Base-by-base conservation (phyloP, 2,797 vertebrate genomes). In the Cetoscarus ocellatus region DNA sequence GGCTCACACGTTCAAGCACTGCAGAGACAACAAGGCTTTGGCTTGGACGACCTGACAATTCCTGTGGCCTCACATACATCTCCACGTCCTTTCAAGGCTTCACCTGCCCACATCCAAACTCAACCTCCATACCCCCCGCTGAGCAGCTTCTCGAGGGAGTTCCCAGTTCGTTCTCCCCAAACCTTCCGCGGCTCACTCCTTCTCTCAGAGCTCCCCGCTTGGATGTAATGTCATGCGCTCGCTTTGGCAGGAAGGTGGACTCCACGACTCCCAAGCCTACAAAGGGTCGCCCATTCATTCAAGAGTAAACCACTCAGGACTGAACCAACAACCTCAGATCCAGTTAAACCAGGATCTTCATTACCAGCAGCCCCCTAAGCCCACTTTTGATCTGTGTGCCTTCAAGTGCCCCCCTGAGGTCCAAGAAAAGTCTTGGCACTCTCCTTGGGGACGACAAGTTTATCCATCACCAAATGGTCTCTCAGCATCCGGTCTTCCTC, bases 331-430 rank as follows among this genome's bases (percentile, higher is more conserved):
- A 49, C 75, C 70, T 38, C 88, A 82, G 70, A 94, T 95, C 0
- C 93, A 93, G 45, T 88, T 91, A 7, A 88, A 90, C 42, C 98
- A 97, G 97, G 95, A 96, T 0, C 45, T 91, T 53, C 95, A 94
- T 73, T 94, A 94, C 70, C 95, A 96, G 83, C 94, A 94, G 79
- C 75, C 95, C 45, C 83, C 94, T 0, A 96, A 96, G 84, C 93
- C 89, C n/a, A 95, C 94, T 73, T 97, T 97, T 0, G 96, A 98
- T 84, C 93, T 90, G 35, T 96, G 97, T 57, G 78, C 94, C 75
- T 95, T 95, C 86, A 96, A 97, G 82, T 96, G 93, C 83, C 88
- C 94, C 40, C 95, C 94, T 0, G 96, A 97, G 39, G 94, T 92
- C 80, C 94, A 88, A 3, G 95, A 96, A 55, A 96, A 95, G 58